Evolutionary conservation across 2,888 invertebrate species (phyloP).

Genomic region (Andrena marginata): DNA sequence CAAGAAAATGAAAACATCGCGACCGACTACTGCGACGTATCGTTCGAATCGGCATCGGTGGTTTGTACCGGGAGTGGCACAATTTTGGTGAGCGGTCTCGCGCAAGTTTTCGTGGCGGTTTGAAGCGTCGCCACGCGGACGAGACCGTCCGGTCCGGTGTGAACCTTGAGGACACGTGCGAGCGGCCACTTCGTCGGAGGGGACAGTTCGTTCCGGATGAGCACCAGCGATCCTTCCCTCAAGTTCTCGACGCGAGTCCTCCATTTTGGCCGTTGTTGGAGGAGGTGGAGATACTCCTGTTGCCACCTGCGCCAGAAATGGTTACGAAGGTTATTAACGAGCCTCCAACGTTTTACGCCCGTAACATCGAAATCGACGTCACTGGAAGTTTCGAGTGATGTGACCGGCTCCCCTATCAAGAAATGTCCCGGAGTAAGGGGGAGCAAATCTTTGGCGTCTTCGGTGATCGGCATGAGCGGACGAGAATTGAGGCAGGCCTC

Average conservation of each 20-base stretch:
- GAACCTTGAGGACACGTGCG: not conserved
- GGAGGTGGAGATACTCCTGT: not conserved
- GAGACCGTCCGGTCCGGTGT: not conserved
- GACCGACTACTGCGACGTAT: no score
- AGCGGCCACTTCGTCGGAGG: not conserved
- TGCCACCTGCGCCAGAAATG: conserved; percentile 5
- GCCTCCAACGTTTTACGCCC: not conserved
- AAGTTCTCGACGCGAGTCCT: not conserved
- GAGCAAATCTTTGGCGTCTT: not conserved
- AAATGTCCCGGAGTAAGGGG: conserved; percentile 3
- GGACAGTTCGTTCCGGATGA: not conserved
- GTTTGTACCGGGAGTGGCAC: no score
- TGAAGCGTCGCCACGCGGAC: not conserved
- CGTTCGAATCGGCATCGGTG: no score
- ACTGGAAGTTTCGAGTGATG: not conserved
- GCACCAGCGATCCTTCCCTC: not conserved
- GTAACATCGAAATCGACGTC: not conserved
- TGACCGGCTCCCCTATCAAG: not conserved
- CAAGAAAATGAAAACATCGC: no score
- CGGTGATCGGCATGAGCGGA: not conserved
- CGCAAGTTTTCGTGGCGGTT: not conserved
- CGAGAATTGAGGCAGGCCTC: not conserved
- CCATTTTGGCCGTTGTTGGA: not conserved
- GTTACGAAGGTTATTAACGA: not conserved
- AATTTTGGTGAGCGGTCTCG: not conserved